Conservation (phyloP, 2,888 invertebrate genomes). For the Nomada flava region DNA sequence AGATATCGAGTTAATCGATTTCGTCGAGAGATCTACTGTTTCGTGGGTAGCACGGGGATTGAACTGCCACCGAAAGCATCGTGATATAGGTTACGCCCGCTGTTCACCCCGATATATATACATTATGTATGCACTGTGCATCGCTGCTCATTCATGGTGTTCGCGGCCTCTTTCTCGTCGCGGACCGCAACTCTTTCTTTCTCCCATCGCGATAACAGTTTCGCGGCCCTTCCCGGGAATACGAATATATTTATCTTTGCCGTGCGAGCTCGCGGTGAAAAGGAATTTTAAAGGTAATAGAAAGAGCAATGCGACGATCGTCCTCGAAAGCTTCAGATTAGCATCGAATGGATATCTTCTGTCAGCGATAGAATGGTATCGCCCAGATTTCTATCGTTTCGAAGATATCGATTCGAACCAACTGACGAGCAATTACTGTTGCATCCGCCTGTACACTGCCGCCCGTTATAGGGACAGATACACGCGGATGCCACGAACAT, state of each 20-base stretch:
- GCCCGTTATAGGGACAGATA: conserved; percentile 49
- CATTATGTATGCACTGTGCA: conserved; percentile 14
- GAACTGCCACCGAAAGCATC: conserved; percentile 57
- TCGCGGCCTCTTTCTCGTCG: conserved; percentile 20
- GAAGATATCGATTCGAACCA: conserved; percentile 40
- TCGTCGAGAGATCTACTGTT: conserved; percentile 67
- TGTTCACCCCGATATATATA: background rate
- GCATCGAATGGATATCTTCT: conserved; percentile 2
- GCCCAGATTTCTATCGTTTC: conserved; percentile 8
- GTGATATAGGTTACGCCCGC: conserved; percentile 34
- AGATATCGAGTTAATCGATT: conserved; percentile 79
- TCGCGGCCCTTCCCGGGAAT: conserved; percentile 15
- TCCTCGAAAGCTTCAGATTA: too few relatives aligned
- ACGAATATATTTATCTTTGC: conserved; percentile 20
- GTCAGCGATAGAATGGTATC: background rate
- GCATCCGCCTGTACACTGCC: background rate
- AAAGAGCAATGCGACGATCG: too few relatives aligned
- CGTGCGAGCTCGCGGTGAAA: background rate
- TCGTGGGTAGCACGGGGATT: conserved; percentile 51
- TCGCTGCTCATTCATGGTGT: conserved; percentile 42
- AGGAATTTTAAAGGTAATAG: background rate
- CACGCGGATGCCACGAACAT: conserved; percentile 47
- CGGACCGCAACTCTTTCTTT: background rate
- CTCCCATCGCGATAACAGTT: conserved; percentile 36
- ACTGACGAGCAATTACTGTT: conserved; percentile 52